These are phyloP conservation scores for Nesidiocoris tenuis DNA, from an alignment of 2,888 invertebrate species.

Conservation along the genomic window DNA sequence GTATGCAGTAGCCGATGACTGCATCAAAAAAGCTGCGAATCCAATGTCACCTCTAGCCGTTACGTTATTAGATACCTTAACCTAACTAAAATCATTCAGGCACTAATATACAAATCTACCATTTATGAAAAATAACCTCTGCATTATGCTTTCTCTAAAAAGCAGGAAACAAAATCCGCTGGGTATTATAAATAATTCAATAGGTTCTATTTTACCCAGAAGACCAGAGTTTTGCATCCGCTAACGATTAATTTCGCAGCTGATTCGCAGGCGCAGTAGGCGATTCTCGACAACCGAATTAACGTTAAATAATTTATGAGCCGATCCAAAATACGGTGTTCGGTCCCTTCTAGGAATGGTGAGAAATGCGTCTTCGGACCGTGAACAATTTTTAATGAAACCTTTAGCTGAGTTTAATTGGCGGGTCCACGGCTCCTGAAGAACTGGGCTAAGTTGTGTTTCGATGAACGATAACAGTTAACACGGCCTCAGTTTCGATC, in stretches of 20 bases:
- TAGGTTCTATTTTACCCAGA: too few relatives aligned
- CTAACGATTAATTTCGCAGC: neutral
- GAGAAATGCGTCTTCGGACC: neutral
- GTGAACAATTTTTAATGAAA: neutral
- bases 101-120: too few relatives aligned
- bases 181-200: too few relatives aligned
- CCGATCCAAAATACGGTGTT: neutral
- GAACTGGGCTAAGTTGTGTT: neutral
- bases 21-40: too few relatives aligned
- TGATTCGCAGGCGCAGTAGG: neutral
- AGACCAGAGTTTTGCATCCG: too few relatives aligned
- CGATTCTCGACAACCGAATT: neutral
- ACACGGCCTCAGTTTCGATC: neutral
- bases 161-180: too few relatives aligned
- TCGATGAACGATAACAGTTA: neutral
- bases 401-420: neutral
- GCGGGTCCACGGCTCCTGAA: neutral
- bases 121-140: too few relatives aligned
- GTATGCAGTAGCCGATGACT: too few relatives aligned
- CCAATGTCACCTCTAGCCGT: too few relatives aligned
- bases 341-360: neutral
- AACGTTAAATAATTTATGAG: neutral
- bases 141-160: too few relatives aligned
- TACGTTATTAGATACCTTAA: too few relatives aligned
- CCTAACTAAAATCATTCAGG: too few relatives aligned